These are phyloP conservation scores for Proisotoma minuta DNA, from an alignment of 2,888 invertebrate species.

Conservation along the genomic window DNA sequence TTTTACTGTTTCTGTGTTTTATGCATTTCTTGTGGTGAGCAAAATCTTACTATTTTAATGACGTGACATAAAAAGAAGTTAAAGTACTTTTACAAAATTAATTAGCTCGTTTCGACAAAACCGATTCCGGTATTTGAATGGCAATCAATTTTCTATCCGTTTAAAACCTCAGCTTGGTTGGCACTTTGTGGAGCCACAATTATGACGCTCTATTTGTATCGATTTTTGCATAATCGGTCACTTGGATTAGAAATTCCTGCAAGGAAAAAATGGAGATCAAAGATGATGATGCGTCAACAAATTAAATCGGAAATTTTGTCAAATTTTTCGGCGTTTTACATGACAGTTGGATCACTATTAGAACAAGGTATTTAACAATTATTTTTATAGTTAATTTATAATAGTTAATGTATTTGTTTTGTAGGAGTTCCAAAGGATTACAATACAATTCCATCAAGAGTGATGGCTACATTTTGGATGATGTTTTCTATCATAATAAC, in stretches of 20 bases:
- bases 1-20: slow-evolving; percentile 36
- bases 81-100: too few relatives aligned
- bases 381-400: not conserved
- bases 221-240: slow-evolving; percentile 36
- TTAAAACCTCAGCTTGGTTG: slow-evolving; percentile 32
- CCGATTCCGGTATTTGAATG: slow-evolving; percentile 43
- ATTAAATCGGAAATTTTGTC: slow-evolving; percentile 25
- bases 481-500: slow-evolving; percentile 38
- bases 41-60: too few relatives aligned
- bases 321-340: slow-evolving; percentile 31
- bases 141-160: slow-evolving; percentile 45
- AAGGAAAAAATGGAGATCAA: slow-evolving; percentile 10
- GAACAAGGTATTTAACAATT: slow-evolving; percentile 35
- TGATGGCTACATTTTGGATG: slow-evolving; percentile 42
- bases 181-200: slow-evolving; percentile 27
- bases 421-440: slow-evolving; percentile 35
- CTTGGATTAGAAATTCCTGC: slow-evolving; percentile 19
- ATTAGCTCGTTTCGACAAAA: slow-evolving; percentile 43
- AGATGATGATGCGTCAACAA: slow-evolving; percentile 5
- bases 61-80: too few relatives aligned
- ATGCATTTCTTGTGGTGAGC: slow-evolving; percentile 44
- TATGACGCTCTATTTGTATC: slow-evolving; percentile 24
- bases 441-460: slow-evolving; percentile 28
- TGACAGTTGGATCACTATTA: slow-evolving; percentile 39
- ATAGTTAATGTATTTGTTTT: not conserved